phyloP scores from a whole-genome alignment of 2,888 invertebrate genomes.

The Empis livida region DNA sequence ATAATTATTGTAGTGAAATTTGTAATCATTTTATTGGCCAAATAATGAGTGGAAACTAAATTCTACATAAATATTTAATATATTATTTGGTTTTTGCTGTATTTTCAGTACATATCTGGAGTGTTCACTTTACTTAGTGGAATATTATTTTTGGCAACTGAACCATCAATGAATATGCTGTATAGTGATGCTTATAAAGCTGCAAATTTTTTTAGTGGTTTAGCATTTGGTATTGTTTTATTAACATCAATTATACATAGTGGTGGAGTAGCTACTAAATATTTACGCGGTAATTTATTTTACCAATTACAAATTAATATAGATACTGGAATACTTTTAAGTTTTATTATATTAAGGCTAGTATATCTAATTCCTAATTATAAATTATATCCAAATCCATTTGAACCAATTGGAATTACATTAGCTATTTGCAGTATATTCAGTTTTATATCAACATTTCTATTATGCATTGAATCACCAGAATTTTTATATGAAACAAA shows the following conservation, averaged over 20 bases:
- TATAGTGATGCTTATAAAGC: not conserved
- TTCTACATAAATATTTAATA: too few relatives aligned
- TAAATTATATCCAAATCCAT: not conserved
- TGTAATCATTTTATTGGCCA: too few relatives aligned
- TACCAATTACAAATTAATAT: not conserved
- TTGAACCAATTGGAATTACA: slow-evolving; percentile 14
- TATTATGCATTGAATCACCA: slow-evolving; percentile 23
- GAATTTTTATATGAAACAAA: slow-evolving; percentile 18
- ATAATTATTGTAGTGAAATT: too few relatives aligned
- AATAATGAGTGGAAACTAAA: too few relatives aligned
- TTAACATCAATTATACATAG: not conserved
- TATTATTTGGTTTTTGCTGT: too few relatives aligned
- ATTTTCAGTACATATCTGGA: not conserved
- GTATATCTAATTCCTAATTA: too few relatives aligned
- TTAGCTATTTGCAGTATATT: slow-evolving; percentile 17
- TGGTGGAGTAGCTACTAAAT: not conserved
- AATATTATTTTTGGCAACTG: not conserved
- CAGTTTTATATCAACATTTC: slow-evolving; percentile 12
- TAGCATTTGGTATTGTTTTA: not conserved
- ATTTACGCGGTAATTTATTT: not conserved
- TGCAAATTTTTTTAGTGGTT: not conserved
- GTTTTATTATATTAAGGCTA: not conserved
- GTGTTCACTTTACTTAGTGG: not conserved
- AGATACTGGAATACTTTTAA: not conserved
- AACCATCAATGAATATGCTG: too few relatives aligned